phyloP scores from a whole-genome alignment of 2,888 invertebrate genomes.

The Nephrotoma guestfalica region DNA sequence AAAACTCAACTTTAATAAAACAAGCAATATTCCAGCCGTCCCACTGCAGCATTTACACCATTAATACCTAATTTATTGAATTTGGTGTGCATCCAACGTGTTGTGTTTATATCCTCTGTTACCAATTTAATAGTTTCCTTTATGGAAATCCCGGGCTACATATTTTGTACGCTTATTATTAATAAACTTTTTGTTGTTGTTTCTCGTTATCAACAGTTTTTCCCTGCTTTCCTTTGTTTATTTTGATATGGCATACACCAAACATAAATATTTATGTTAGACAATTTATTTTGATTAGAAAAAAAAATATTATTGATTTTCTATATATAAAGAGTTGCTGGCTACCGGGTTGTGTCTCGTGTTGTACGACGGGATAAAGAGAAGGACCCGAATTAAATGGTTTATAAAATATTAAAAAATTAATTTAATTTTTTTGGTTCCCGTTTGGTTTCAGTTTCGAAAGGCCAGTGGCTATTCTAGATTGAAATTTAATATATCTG shows the following conservation, averaged over 20 bases:
- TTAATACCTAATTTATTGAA: neutral
- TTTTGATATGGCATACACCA: neutral
- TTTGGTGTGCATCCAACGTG: neutral
- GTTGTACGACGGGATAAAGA: neutral
- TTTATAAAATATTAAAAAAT: neutral
- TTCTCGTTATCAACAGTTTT: neutral
- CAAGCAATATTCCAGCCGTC: too few relatives aligned
- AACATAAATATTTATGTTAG: neutral
- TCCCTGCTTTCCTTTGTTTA: neutral
- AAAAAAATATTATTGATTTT: neutral
- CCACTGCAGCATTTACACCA: too few relatives aligned
- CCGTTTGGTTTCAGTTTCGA: neutral
- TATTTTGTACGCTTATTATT: neutral
- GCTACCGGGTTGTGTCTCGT: neutral
- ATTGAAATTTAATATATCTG: neutral
- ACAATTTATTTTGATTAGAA: neutral
- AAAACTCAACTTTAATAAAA: too few relatives aligned
- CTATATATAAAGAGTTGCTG: neutral
- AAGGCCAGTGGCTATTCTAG: neutral
- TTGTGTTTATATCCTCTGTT: neutral
- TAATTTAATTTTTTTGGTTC: neutral
- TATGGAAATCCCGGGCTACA: neutral
- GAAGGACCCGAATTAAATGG: neutral
- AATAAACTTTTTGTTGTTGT: neutral
- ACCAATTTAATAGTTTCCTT: neutral